Percentiles rank a stretch among this genome's conserved stretches.
phyloP scores from a whole-genome alignment of 2,113 vertebrate species.

The Anhinga anhinga region DNA sequence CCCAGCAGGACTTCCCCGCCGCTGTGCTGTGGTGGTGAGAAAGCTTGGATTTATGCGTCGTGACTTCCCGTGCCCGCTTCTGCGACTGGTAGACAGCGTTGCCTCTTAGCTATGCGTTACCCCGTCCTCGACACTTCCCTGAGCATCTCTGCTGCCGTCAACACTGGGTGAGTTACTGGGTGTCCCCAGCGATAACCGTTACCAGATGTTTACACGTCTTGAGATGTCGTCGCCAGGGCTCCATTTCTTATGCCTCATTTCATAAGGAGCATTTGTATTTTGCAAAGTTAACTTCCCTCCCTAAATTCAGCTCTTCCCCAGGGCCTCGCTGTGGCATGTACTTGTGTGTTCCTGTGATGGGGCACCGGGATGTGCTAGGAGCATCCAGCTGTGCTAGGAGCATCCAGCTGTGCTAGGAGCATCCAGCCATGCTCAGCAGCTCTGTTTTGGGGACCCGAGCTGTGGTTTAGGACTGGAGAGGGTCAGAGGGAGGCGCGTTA shows the following conservation, averaged over 20 bases:
- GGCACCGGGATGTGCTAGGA: neutral
- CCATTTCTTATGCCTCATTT: neutral
- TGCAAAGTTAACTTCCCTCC: neutral
- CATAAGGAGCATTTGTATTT: neutral
- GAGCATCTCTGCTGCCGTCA: neutral
- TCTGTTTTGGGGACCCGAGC: neutral
- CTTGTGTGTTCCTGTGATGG: accelerated
- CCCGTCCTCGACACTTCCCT: neutral
- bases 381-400: neutral
- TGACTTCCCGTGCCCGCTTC: neutral
- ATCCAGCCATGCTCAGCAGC: neutral
- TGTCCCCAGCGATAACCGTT: neutral
- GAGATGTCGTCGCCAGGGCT: neutral
- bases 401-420: neutral
- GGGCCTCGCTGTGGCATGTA: accelerated
- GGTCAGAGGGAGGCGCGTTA: neutral
- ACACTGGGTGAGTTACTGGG: neutral
- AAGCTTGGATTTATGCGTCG: neutral
- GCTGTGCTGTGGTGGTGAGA: accelerated
- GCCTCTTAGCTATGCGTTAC: neutral
- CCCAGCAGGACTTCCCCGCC: neutral
- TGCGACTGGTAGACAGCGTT: neutral
- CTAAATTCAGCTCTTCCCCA: neutral
- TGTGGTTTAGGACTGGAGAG: neutral
- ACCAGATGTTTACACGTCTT: slow-evolving; percentile 19